Base-by-base conservation (phyloP, 2,888 invertebrate genomes). In the Bibio marci region DNA sequence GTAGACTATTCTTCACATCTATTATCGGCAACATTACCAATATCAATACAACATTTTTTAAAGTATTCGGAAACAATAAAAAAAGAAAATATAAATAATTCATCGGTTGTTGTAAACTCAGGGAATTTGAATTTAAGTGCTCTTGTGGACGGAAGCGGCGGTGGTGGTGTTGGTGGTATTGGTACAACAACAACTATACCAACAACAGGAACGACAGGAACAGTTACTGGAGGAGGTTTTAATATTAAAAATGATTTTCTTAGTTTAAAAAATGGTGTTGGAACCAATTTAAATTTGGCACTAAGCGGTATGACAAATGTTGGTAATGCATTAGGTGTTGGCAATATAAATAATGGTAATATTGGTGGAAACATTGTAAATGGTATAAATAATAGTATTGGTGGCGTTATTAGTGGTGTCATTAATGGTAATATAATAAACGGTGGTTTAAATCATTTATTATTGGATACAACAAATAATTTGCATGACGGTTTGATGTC, bases 31-130 rank as follows among this genome's bases (percentile, higher is more conserved):
- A 59, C 62, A 53, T 56, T 62, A 55, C 62, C 62, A 55, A 61
- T 62, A 47, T 62, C 62, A 43, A 57, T 62, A 52, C 62, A 62
- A 49, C 62, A 62, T 54, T 62, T 62, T 54, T 57, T 62, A 40
- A 62, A 62, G 54, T 62, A 62, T 50, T 62, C 40, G 46, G 62
- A 62, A 54, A 61, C 62, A 48, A 62, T 62, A 48, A 62, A 62
- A 50, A 62, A 62, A 51, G 62, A 62, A 54, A 22, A 22, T 22
- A 22, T 6, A 6, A 22, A 6, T 22, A 22, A 22, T 22, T 22
- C 22, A 22, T 53, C 59, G 46, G 56, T 54, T 45, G 55, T 55
- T 45, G 52, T 52, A 38, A 52, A 53, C 44, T 49, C 54, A 48
- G 55, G 55, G 48, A 57, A 56, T 50, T 52, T 56, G 47, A 55